phyloP scores from a whole-genome alignment of 2,888 invertebrate genomes.

The Hemaris fuciformis region DNA sequence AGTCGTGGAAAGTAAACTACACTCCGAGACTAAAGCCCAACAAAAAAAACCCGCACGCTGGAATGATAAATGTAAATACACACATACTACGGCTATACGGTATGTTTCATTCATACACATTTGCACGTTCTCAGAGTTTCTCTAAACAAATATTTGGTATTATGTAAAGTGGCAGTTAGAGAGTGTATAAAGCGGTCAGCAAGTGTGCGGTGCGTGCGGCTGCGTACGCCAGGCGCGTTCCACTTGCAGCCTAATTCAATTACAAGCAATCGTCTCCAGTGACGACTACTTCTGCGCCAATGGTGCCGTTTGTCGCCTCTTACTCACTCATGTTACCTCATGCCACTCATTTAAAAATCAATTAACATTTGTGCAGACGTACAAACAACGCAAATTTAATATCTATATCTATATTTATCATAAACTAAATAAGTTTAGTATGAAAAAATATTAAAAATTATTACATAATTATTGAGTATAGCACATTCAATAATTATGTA shows the following conservation, averaged over 20 bases:
- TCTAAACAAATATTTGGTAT: conserved; percentile 38
- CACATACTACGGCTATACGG: conserved; percentile 4
- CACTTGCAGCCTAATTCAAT: conserved; percentile 75
- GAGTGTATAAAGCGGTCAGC: conserved; percentile 44
- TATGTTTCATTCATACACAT: conserved; percentile 30
- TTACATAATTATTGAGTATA: too few species aligned
- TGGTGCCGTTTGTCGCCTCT: conserved; percentile 3
- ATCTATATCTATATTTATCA: too few species aligned
- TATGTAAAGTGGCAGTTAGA: conserved; percentile 36
- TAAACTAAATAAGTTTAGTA: too few species aligned
- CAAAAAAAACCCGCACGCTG: not conserved
- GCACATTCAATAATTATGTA: too few species aligned
- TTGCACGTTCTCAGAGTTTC: conserved; percentile 31
- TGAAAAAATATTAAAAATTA: too few species aligned
- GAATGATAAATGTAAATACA: not conserved
- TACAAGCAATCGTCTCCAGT: conserved; percentile 67
- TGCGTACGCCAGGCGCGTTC: conserved; percentile 54
- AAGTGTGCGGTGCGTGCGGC: conserved; percentile 26
- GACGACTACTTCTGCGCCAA: conserved; percentile 26
- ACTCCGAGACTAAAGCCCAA: not conserved
- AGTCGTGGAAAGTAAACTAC: not conserved
- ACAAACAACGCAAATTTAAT: not conserved
- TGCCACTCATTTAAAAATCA: not conserved
- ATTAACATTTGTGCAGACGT: not conserved
- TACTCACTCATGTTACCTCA: not conserved